Evolutionary conservation across 2,113 vertebrate species (phyloP), one percentile per base, ranked within the genome.

Genomic region (Tyrannus savana): DNA sequence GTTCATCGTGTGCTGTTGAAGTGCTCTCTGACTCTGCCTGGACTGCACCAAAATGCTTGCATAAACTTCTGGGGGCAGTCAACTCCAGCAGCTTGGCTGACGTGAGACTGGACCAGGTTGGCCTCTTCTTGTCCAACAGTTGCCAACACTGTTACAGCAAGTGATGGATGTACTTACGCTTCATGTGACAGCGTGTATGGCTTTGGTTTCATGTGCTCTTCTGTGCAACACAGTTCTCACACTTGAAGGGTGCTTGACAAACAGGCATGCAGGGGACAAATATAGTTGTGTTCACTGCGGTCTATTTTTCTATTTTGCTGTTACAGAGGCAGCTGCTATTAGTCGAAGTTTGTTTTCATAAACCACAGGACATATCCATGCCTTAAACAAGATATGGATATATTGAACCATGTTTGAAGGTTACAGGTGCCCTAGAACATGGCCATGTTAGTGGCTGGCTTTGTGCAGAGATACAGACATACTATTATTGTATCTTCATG

Each of bases 181-280:
- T 30, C 1, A 0, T 56, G 37, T 35, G 42, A 30, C 10, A 59
- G 41, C 9, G n/a, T 19, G 22, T 0, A 1, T 0, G 0, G 6
- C 37, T 53, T 74, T 0, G 0, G 7, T 33, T 64, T 49, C 15
- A 15, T 0, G 0, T 22, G 14, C 24, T 75, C 13, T 56, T 3
- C 21, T 64, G 23, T 60, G 63, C 21, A 47, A 1, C 9, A 14
- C 19, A 6, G 9, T 37, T 35, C 37, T 72, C 12, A 3, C 7
- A 2, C 27, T 53, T 67, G 13, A 46, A 53, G 71, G 30, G 4
- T 7, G 9, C 31, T 82, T 67, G 31, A 35, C 52, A 58, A 25
- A 62, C 11, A 30, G 4, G 9, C 6, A 7, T 46, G 19, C 31
- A 11, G 58, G 33, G 13, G 9, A n/a, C 14, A 19, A 42, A 0